phyloP scores from a whole-genome alignment of 2,797 vertebrate genomes.

The Chaunax sp. region DNA sequence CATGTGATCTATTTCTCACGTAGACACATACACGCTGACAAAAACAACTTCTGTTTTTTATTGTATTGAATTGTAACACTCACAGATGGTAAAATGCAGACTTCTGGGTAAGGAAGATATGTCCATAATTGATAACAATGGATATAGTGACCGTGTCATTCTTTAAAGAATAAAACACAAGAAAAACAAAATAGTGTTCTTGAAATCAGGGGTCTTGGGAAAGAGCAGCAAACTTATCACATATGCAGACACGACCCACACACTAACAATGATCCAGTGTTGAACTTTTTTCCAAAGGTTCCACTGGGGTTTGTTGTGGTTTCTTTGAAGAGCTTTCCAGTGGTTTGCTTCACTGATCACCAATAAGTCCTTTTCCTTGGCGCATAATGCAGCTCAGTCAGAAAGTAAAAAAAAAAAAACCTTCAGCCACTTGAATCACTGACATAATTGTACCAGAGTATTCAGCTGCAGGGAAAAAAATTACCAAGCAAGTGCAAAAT shows the following conservation, averaged over 20 bases:
- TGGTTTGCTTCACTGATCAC: constrained; percentile 58
- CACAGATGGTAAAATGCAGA: neutral
- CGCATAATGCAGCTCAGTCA: constrained; percentile 26
- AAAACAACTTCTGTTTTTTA: neutral
- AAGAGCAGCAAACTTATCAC: neutral
- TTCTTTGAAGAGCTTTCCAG: constrained; percentile 61
- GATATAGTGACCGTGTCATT: neutral
- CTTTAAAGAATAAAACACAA: constrained; percentile 10
- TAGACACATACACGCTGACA: neutral
- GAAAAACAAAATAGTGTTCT: neutral
- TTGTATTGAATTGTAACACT: neutral
- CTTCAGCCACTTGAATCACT: constrained; percentile 41
- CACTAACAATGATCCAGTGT: constrained; percentile 28
- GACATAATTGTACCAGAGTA: constrained; percentile 26
- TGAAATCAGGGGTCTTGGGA: constrained; percentile 17
- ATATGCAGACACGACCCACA: neutral
- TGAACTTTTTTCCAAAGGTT: constrained; percentile 36
- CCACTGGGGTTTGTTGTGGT: constrained; percentile 43
- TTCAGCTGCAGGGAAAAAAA: constrained; percentile 32
- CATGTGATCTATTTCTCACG: constrained; percentile 7
- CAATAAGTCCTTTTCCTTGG: constrained; percentile 39
- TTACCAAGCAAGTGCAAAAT: constrained; percentile 37
- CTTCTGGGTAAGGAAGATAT: neutral
- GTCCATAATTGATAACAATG: neutral
- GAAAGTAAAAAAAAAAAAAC: constrained; percentile 50